These are phyloP conservation scores for Acipenser ruthenus DNA, from an alignment of 2,797 vertebrate genomes.

Conservation along the genomic window DNA sequence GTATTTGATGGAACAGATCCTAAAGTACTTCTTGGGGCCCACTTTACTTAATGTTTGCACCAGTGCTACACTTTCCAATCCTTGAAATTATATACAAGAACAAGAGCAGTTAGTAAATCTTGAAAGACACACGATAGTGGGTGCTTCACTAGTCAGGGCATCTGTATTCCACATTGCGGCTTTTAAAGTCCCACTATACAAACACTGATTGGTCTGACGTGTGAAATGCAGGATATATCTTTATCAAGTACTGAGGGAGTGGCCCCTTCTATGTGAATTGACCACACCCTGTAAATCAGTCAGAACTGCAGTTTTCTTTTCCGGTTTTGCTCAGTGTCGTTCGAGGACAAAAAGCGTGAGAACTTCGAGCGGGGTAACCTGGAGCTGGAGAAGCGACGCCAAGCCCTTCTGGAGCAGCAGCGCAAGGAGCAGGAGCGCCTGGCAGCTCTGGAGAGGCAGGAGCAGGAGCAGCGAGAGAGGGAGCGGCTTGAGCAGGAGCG, in stretches of 20 bases:
- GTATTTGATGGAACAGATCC: not conserved
- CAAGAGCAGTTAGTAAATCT: no score
- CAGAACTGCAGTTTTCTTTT: no score
- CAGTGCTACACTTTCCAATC: not conserved
- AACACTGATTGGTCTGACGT: no score
- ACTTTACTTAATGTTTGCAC: not conserved
- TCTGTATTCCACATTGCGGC: no score
- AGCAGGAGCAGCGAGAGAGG: slow-evolving; percentile 84
- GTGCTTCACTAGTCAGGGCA: no score
- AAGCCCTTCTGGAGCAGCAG: slow-evolving; percentile 88
- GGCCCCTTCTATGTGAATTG: no score
- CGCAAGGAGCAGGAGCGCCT: slow-evolving; percentile 91
- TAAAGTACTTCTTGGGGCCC: not conserved
- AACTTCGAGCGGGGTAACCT: slow-evolving; percentile 95
- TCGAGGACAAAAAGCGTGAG: slow-evolving; percentile 95
- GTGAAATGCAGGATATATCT: no score
- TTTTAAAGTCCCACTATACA: no score
- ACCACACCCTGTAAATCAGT: no score
- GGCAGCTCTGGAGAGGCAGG: slow-evolving; percentile 79
- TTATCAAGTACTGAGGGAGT: no score
- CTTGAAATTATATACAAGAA: no score
- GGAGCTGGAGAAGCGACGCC: slow-evolving; percentile 88
- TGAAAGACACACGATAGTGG: no score
- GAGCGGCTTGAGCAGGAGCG: slow-evolving; percentile 89
- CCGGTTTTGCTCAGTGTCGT: slow-evolving; percentile 63